Evolutionary conservation across 2,113 vertebrate genomes (phyloP).

Genomic region (Larimichthys crocea): DNA sequence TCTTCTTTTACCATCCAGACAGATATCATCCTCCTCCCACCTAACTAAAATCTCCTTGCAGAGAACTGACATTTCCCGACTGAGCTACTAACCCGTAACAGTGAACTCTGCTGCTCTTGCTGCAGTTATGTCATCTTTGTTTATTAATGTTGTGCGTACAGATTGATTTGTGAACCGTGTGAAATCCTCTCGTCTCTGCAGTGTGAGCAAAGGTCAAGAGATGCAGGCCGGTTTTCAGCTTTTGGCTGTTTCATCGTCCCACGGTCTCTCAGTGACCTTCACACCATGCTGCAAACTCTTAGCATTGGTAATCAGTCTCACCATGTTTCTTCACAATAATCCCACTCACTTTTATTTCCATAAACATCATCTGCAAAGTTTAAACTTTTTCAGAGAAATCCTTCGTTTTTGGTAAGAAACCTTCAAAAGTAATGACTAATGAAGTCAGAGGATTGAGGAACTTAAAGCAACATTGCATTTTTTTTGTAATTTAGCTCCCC

Average conservation of each 20-base stretch:
- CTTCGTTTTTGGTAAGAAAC: neutral
- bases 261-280: conserved; percentile 20
- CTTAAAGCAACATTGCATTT: too few species aligned
- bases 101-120: neutral
- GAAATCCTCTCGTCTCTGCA: conserved; percentile 13
- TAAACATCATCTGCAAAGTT: neutral
- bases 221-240: conserved; percentile 18
- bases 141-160: neutral
- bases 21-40: neutral
- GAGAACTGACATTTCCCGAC: neutral
- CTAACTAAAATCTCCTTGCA: conserved; percentile 1
- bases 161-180: conserved; percentile 9
- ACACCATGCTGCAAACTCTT: conserved; percentile 10
- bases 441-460: too few species aligned
- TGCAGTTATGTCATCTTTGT: neutral
- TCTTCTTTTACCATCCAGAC: neutral
- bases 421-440: neutral
- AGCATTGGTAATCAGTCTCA: conserved; percentile 34
- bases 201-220: conserved; percentile 32
- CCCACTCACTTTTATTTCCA: conserved; percentile 49
- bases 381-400: neutral
- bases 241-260: conserved; percentile 25
- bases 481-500: too few species aligned
- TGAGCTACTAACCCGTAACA: neutral
- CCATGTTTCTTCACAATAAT: conserved; percentile 12